A percentile compares a stretch with the other conserved stretches of the same genome.
Evolutionary conservation across 53 echinoderm and acorn worm genomes (phyloP).

Genomic region (Actinopyga echinites): DNA sequence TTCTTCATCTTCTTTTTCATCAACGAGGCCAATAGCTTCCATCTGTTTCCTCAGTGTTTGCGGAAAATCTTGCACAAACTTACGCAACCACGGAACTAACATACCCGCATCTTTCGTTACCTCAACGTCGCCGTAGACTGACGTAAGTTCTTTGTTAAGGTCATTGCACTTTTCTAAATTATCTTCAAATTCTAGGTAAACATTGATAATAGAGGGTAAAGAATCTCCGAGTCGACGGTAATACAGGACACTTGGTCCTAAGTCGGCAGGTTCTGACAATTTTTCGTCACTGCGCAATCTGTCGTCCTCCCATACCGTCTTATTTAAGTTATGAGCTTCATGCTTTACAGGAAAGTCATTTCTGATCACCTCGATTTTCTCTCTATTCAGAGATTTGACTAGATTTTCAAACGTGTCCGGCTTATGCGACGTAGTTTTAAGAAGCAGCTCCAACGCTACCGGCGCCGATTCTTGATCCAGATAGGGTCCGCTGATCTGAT

Average conservation of each 20-base stretch:
- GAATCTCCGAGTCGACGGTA: background rate
- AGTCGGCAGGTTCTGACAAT: background rate
- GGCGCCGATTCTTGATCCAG: too few species aligned
- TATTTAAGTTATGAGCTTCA: too few species aligned
- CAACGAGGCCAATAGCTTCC: slow-evolving; percentile 6
- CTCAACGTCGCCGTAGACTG: background rate
- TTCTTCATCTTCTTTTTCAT: slow-evolving; percentile 14
- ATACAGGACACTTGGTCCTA: slow-evolving; percentile 5
- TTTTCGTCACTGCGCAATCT: background rate
- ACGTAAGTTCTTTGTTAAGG: background rate
- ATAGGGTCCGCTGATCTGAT: background rate
- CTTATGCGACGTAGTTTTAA: too few species aligned
- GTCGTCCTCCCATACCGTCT: background rate
- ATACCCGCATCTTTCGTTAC: background rate
- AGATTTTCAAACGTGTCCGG: too few species aligned
- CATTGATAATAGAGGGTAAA: background rate
- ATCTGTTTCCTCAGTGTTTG: background rate
- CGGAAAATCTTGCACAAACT: background rate
- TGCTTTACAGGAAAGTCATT: too few species aligned
- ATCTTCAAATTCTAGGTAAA: background rate
- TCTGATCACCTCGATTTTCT: too few species aligned
- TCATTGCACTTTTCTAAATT: slow-evolving; percentile 11
- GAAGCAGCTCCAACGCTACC: too few species aligned
- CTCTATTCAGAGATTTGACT: too few species aligned
- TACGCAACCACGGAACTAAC: background rate